Percentiles rank a stretch among this genome's conserved stretches.
Conservation (phyloP, 2,888 invertebrate genomes). For the Leptodirus hochenwartii region DNA sequence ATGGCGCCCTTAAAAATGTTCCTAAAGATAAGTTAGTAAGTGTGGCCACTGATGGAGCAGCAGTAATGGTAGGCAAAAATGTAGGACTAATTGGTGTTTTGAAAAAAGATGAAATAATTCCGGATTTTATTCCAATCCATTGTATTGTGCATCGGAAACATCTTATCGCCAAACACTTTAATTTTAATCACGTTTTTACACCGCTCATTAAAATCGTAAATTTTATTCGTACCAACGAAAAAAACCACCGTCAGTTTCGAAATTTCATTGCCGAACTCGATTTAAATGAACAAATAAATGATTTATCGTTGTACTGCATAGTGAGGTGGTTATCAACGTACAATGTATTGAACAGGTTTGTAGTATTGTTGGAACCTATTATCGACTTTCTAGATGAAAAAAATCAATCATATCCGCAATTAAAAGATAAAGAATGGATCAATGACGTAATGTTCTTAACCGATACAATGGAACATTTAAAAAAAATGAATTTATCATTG, state of each 20-base stretch:
- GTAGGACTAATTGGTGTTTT: constrained; percentile 7
- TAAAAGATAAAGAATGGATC: constrained; percentile 7
- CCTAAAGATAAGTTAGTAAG: constrained; percentile 1
- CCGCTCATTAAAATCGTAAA: constrained; percentile 7
- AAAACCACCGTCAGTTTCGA: constrained; percentile 6
- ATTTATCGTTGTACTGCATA: constrained; percentile 6
- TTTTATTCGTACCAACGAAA: too few species aligned
- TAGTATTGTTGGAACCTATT: constrained; percentile 6
- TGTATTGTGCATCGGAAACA: constrained; percentile 7
- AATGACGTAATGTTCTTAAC: constrained; percentile 6
- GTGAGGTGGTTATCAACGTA: constrained; percentile 6
- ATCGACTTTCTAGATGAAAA: constrained; percentile 4
- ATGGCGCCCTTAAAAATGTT: constrained; percentile 1
- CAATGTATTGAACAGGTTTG: constrained; percentile 6
- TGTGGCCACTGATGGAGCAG: constrained; percentile 2
- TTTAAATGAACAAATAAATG: constrained; percentile 6
- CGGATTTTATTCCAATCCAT: constrained; percentile 4
- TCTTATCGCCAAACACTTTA: constrained; percentile 5
- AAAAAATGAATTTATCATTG: constrained; percentile 5
- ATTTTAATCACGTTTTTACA: constrained; percentile 6
- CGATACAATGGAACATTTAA: constrained; percentile 7
- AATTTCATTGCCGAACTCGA: constrained; percentile 5
- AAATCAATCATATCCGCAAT: constrained; percentile 7
- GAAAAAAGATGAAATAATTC: constrained; percentile 7
- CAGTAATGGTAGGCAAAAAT: too few species aligned